These are phyloP conservation scores for Calvadosia cruxmelitensis DNA, from an alignment of 30 jellyfish, hydroid and myxozoan genomes.

Conservation along the genomic window DNA sequence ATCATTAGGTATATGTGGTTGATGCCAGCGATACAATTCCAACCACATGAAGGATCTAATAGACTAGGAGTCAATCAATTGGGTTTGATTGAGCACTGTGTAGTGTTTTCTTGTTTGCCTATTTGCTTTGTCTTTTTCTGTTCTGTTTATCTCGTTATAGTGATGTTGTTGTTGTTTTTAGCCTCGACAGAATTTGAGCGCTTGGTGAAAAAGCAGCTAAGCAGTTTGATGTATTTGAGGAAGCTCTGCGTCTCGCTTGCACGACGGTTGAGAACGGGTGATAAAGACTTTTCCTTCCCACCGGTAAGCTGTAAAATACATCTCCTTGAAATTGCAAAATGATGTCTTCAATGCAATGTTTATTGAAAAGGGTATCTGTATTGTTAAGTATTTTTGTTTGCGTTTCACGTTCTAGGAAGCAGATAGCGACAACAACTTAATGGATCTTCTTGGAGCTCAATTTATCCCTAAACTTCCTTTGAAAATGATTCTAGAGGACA, in stretches of 20 bases:
- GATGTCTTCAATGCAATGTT: too few relatives aligned
- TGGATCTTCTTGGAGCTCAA: constrained; percentile 9
- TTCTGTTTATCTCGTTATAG: too few relatives aligned
- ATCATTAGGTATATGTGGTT: too few relatives aligned
- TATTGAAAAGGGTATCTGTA: too few relatives aligned
- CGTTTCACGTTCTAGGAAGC: background rate
- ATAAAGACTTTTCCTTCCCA: background rate
- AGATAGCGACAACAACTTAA: background rate
- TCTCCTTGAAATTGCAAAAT: too few relatives aligned
- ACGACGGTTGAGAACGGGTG: constrained; percentile 70
- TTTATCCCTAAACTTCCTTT: constrained; percentile 51
- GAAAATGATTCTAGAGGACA: constrained; percentile 57
- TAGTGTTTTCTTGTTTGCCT: too few relatives aligned
- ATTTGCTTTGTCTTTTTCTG: too few relatives aligned
- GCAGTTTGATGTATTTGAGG: constrained; percentile 85
- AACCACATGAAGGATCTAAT: too few relatives aligned
- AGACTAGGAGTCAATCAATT: too few relatives aligned
- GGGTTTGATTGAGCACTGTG: too few relatives aligned
- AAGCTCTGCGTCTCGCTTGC: constrained; percentile 77
- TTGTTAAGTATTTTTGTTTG: too few relatives aligned
- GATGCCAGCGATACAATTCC: too few relatives aligned
- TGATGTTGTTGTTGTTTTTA: constrained; percentile 3
- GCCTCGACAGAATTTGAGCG: constrained; percentile 70
- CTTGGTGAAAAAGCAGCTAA: constrained; percentile 58
- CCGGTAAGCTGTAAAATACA: background rate